Conservation (phyloP, 1,140 invertebrate species). For the Potamilus streckersoni region DNA sequence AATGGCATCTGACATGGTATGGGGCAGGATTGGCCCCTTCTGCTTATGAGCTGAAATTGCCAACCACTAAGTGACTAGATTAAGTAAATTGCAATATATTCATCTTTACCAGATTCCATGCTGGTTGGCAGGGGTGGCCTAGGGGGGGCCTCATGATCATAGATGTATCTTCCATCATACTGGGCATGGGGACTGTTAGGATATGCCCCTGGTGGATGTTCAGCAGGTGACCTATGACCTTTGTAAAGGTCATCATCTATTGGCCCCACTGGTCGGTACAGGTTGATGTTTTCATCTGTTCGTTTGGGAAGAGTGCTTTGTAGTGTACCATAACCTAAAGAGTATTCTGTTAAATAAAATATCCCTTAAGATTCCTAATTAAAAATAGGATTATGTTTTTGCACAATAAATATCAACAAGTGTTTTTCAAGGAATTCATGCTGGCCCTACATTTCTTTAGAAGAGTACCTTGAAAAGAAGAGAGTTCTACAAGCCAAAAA, state of each 20-base stretch:
- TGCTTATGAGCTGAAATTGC: no score
- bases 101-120: slow-evolving; percentile 37
- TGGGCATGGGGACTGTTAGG: slow-evolving; percentile 44
- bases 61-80: no score
- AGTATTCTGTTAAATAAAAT: slow-evolving; percentile 27
- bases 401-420: no score
- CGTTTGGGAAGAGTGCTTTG: slow-evolving; percentile 44
- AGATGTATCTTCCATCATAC: slow-evolving; percentile 68
- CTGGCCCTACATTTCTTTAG: no score
- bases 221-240: slow-evolving; percentile 28
- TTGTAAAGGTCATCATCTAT: slow-evolving; percentile 44
- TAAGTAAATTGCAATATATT: no score
- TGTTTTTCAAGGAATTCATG: no score
- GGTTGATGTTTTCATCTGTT: slow-evolving; percentile 49
- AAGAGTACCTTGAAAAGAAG: no score
- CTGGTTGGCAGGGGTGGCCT: slow-evolving; percentile 83
- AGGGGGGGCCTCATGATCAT: slow-evolving; percentile 75
- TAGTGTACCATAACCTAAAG: slow-evolving; percentile 49
- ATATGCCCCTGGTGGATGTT: slow-evolving; percentile 50
- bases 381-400: no score
- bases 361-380: neutral
- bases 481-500: no score
- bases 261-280: slow-evolving; percentile 46
- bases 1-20: no score
- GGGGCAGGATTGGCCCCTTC: no score